Percentiles rank a stretch among this genome's conserved stretches.
phyloP scores from a whole-genome alignment of 2,797 vertebrate species.

The Aselliscus stoliczkanus region DNA sequence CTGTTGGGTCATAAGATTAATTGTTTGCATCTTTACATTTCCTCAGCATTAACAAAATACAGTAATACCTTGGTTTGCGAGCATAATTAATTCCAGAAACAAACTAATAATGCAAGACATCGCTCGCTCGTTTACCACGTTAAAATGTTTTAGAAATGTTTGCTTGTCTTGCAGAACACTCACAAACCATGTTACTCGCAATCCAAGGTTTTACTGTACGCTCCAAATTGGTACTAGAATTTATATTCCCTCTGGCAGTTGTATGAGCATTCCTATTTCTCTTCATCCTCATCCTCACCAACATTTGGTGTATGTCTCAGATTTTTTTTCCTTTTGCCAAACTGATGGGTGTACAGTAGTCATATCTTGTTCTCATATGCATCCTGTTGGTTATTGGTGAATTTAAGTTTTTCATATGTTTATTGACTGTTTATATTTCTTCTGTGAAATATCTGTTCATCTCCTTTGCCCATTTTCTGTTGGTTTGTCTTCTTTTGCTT shows the following conservation, averaged over 20 bases:
- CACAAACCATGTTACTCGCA: too few species aligned
- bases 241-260: slow-evolving; percentile 1
- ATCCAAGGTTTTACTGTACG: neutral
- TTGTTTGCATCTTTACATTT: neutral
- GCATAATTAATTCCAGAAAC: too few species aligned
- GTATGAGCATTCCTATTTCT: neutral
- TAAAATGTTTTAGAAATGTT: too few species aligned
- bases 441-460: neutral
- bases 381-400: neutral
- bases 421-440: neutral
- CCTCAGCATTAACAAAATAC: neutral
- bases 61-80: too few species aligned
- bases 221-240: neutral
- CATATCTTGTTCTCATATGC: neutral
- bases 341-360: neutral
- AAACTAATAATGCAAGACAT: too few species aligned
- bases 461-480: neutral
- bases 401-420: neutral
- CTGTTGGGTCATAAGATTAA: neutral
- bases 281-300: neutral
- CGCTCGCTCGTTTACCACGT: too few species aligned
- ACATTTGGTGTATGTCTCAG: neutral
- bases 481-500: neutral
- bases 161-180: too few species aligned
- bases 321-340: neutral